A percentile compares a stretch with the other conserved stretches of the same genome.
Conservation (phyloP, 2,113 vertebrate genomes). For the Laticauda laticaudata region DNA sequence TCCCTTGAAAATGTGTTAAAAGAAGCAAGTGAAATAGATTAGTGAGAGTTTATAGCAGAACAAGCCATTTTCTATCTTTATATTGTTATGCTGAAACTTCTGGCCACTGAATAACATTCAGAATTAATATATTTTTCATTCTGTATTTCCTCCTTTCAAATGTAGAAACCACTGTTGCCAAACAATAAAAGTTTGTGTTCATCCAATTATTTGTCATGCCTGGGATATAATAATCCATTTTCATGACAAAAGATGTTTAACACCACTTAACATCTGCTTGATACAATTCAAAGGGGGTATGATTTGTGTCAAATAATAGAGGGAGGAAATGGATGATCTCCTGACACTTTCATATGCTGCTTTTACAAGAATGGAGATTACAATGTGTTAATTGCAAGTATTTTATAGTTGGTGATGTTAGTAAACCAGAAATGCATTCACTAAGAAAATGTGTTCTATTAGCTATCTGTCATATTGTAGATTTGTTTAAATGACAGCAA, state of each 20-base stretch:
- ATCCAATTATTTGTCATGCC: constrained; percentile 58
- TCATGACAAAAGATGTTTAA: constrained; percentile 57
- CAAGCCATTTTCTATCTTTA: neutral
- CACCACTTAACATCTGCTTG: constrained; percentile 56
- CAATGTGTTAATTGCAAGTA: constrained; percentile 38
- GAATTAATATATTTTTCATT: constrained; percentile 18
- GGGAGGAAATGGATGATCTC: neutral
- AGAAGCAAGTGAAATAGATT: neutral
- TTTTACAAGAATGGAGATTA: constrained; percentile 28
- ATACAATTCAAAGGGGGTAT: constrained; percentile 37
- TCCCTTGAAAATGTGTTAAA: neutral
- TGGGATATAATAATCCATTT: constrained; percentile 57
- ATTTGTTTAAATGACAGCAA: constrained; percentile 45
- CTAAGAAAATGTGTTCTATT: constrained; percentile 43
- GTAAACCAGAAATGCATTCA: constrained; percentile 36
- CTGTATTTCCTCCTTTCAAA: constrained; percentile 34
- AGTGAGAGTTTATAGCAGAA: neutral
- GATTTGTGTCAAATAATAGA: constrained; percentile 35
- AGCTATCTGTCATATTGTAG: constrained; percentile 45
- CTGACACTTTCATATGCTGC: neutral
- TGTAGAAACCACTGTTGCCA: constrained; percentile 38
- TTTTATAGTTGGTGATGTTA: constrained; percentile 45
- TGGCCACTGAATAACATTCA: constrained; percentile 35
- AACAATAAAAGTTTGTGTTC: constrained; percentile 33
- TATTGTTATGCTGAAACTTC: constrained; percentile 17